Conservation (phyloP, 2,888 invertebrate species). For the Drosophila stalkeri region DNA sequence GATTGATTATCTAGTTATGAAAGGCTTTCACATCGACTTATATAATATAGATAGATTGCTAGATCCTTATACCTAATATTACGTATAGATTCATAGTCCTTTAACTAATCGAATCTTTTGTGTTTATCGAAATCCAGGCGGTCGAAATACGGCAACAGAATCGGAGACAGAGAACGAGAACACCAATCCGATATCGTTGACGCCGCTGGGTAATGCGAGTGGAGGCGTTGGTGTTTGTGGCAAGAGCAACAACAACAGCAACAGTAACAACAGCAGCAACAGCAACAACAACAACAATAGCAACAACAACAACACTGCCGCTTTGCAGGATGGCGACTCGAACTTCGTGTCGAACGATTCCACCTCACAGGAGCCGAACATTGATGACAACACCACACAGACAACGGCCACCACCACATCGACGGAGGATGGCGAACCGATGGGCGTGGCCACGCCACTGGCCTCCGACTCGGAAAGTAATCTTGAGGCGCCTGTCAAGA, state of each 20-base stretch:
- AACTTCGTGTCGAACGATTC: conserved; percentile 84
- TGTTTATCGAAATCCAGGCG: conserved; percentile 43
- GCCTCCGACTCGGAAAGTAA: conserved; percentile 91
- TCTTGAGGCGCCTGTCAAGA: conserved; percentile 88
- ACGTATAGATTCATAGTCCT: background rate
- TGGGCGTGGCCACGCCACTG: conserved; percentile 67
- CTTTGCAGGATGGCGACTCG: conserved; percentile 81
- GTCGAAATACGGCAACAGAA: conserved; percentile 77
- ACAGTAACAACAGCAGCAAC: conserved; percentile 17
- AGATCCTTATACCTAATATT: background rate
- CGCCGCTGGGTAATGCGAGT: conserved; percentile 33
- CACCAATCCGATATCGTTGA: conserved; percentile 74
- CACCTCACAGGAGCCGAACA: conserved; percentile 83
- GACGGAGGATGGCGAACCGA: conserved; percentile 66
- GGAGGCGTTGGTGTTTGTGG: conserved; percentile 14
- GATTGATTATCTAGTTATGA: too few species aligned
- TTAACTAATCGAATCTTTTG: background rate
- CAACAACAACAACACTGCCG: conserved; percentile 50
- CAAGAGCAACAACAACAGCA: conserved; percentile 38
- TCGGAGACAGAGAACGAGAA: conserved; percentile 81
- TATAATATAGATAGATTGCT: background rate
- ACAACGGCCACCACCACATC: conserved; percentile 86
- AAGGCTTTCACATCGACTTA: too few species aligned
- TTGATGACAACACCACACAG: conserved; percentile 86
- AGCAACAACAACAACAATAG: conserved; percentile 49